Conservation (phyloP, 2,888 invertebrate genomes). For the Eulithis prunata region DNA sequence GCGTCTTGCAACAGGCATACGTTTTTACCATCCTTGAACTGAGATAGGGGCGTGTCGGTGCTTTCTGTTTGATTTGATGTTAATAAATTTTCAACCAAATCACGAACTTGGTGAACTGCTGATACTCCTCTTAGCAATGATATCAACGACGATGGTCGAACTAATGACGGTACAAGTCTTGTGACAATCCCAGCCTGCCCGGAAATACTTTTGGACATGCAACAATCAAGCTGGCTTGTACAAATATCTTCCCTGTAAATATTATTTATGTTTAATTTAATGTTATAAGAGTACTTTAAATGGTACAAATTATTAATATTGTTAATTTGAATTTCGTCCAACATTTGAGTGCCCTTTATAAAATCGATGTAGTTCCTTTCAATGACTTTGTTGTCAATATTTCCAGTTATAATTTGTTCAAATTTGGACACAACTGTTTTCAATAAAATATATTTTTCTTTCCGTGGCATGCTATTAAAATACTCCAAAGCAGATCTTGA, state of each 20-base stretch:
- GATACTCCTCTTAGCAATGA: constrained; percentile 63
- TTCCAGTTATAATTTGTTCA: constrained; percentile 68
- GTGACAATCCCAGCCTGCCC: constrained; percentile 59
- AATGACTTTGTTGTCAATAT: constrained; percentile 49
- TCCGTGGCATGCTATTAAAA: constrained; percentile 58
- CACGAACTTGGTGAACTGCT: constrained; percentile 61
- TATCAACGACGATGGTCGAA: constrained; percentile 55
- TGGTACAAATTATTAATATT: constrained; percentile 71
- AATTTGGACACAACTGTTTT: constrained; percentile 68
- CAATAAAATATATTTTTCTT: constrained; percentile 61
- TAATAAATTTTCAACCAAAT: constrained; percentile 65
- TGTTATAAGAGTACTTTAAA: constrained; percentile 70
- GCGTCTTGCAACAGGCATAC: constrained; percentile 60
- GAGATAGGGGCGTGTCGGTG: constrained; percentile 43
- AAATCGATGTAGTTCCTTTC: constrained; percentile 80
- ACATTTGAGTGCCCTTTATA: constrained; percentile 66
- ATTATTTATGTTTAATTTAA: constrained; percentile 60
- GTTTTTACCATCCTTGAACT: constrained; percentile 67
- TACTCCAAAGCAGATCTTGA: constrained; percentile 68
- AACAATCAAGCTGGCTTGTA: constrained; percentile 46
- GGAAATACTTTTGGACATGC: constrained; percentile 44
- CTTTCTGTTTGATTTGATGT: constrained; percentile 40
- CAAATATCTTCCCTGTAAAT: constrained; percentile 62
- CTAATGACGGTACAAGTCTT: constrained; percentile 56
- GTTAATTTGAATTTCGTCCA: constrained; percentile 59